These are phyloP conservation scores for Tetragonula clypearis DNA, from an alignment of 1,140 invertebrate species.

Conservation along the genomic window DNA sequence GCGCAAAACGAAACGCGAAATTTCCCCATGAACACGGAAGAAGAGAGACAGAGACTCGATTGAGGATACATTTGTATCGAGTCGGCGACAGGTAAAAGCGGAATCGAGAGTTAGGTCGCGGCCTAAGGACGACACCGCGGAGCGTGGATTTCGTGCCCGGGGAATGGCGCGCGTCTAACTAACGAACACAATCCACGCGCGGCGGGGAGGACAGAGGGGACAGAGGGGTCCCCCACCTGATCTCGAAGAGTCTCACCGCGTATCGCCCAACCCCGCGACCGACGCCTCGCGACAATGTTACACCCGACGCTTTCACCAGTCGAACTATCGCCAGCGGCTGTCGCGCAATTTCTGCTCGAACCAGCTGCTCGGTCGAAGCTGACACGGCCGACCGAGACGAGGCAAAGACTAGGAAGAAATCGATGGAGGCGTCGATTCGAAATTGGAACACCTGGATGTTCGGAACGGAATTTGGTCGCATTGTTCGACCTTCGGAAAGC, in stretches of 20 bases:
- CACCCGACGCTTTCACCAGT: conserved; percentile 61
- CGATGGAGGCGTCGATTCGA: not conserved
- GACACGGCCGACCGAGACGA: no score
- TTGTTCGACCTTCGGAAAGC: no score
- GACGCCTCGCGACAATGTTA: conserved; percentile 65
- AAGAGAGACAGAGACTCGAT: not conserved
- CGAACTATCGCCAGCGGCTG: conserved; percentile 25
- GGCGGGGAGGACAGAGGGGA: not conserved
- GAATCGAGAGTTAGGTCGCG: conserved; percentile 34
- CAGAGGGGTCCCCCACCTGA: conserved; percentile 28
- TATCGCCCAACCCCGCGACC: conserved; percentile 62
- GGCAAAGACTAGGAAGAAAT: not conserved
- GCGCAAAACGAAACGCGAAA: no score
- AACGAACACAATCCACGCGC: conserved; percentile 1
- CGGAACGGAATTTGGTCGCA: no score
- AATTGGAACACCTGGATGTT: not conserved
- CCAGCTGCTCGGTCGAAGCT: not conserved
- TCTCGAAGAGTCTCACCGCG: conserved; percentile 33
- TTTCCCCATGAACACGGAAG: no score
- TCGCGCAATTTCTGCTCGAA: not conserved
- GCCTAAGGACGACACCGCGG: conserved; percentile 12
- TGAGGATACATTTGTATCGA: not conserved
- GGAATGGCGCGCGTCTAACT: conserved; percentile 54
- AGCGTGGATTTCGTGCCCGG: conserved; percentile 18
- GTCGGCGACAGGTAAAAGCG: conserved; percentile 12